Evolutionary conservation across 1,140 invertebrate genomes (phyloP), one percentile per base, ranked within the genome.

Genomic region (Leptonema lineaticorne): DNA sequence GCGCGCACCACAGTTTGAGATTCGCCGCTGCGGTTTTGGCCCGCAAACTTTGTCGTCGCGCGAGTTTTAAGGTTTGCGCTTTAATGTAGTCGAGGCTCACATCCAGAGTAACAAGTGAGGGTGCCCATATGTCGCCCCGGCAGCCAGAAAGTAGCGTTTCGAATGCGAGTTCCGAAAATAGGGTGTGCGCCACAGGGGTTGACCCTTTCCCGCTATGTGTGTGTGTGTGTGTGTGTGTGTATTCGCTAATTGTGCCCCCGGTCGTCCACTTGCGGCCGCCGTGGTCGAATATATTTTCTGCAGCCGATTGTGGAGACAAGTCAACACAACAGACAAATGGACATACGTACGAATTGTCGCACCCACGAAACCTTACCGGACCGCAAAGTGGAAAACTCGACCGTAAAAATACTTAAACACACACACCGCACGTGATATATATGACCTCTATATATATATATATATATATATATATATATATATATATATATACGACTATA

Each of bases 281-380:
- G 33, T 22, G 67, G 67, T 37, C 33, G 50, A 53, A 72, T 69
- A 72, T 72, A 72, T 72, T 65, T 72, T 64, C 70, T 56, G 70
- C 45, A 72, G 63, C 70, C 70, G 70, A 72, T 72, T 72, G 70
- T 56, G 65, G 67, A 63, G 70, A 72, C 70, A 72, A 65, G 24
- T 11, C 48, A 2, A 8, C 48, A 1, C n/a, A 18, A 3, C 48
- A 24, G 22, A 27, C 48, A 9, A 41, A 27, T 27, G 48, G 48
- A 14, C 48, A 5, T 37, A n/a, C n/a, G 33, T 37, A n/a, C n/a
- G 33, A 8, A 48, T 48, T 9, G 8, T 8, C 6, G 46, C 46
- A 37, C 18, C 6, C 30, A 37, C 30, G 30, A 37, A 37, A 37
- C 6, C 30, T 37, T 14, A n/a, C n/a, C n/a, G 2, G 2, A 41